phyloP scores from a whole-genome alignment of 2,888 invertebrate genomes.

The Campoletis raptor region DNA sequence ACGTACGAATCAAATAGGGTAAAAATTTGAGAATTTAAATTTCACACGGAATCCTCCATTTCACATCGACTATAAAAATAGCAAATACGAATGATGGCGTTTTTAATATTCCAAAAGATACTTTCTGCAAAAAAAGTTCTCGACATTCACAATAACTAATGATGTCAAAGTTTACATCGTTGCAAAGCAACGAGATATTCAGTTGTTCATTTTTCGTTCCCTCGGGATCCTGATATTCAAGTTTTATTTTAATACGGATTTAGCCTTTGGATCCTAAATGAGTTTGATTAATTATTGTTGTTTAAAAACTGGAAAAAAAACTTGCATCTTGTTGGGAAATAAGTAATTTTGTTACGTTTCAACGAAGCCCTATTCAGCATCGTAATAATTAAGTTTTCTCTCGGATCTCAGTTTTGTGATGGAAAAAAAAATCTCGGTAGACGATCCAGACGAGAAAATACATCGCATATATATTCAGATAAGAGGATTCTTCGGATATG shows the following conservation, averaged over 20 bases:
- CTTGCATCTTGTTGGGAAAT: not conserved
- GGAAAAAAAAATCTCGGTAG: constrained; percentile 1
- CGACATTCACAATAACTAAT: not conserved
- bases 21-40: not conserved
- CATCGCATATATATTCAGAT: constrained; percentile 8
- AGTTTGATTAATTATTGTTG: not conserved
- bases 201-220: not conserved
- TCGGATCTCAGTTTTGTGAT: not conserved
- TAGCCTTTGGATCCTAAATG: no score
- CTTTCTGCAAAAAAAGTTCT: not conserved
- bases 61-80: not conserved
- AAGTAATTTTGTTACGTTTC: not conserved
- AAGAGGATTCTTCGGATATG: constrained; percentile 14
- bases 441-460: constrained; percentile 5
- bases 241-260: not conserved
- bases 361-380: not conserved
- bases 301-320: not conserved
- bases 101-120: not conserved
- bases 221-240: not conserved
- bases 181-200: not conserved
- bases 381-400: constrained; percentile 7
- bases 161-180: not conserved
- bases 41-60: not conserved
- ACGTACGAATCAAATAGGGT: not conserved
- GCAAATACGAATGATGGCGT: not conserved